Base-by-base conservation (phyloP, 2,797 vertebrate genomes). In the Betta splendens region DNA sequence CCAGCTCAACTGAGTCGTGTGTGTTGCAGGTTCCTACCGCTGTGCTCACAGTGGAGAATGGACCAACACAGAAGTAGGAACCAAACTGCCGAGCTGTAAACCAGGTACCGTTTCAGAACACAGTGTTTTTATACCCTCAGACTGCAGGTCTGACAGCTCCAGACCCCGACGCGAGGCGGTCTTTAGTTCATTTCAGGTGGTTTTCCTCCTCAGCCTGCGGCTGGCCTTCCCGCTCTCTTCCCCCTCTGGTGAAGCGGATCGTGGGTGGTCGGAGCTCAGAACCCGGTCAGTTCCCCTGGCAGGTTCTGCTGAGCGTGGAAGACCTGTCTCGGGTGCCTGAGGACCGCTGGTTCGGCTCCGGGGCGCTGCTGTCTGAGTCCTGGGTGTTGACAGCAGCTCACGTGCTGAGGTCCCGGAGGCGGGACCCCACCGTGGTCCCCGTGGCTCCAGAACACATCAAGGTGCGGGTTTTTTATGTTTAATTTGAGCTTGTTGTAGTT, bases 301-400 rank as follows among this genome's bases (percentile, higher is more conserved):
- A 99, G 83, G 94, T 92, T 0, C 92, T 98, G 16, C 94, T 99
- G 5, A 93, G 94, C 18, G 95, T 98, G 50, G 92, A 95, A 72
- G 97, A 99, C 10, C 82, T 81, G 28, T 95, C 95, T 1, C 91
- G 97, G 7, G 93, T 98, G n/a, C 97, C 96, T 0, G 92, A 95
- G 0, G 92, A 93, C 77, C 94, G 89, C 49, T 96, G 97, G 96
- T 98, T 98, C 0, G 97, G 97, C 16, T 96, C 96, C 0, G 97
- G 97, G 2, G 97, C 96, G 9, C 89, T 99, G 40, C 91, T 98
- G 32, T 95, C 96, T 0, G 87, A 92, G 9, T 87, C 84, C 16
- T 99, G 97, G 97, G 92, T 99, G 31, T 89, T 99, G 22, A 99
- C 97, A 0, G 97, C 96, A 0, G 96, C 96, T 33, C 97, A 99